These are phyloP conservation scores for Pao palembangensis DNA, from an alignment of 2,113 vertebrate species.

Conservation along the genomic window DNA sequence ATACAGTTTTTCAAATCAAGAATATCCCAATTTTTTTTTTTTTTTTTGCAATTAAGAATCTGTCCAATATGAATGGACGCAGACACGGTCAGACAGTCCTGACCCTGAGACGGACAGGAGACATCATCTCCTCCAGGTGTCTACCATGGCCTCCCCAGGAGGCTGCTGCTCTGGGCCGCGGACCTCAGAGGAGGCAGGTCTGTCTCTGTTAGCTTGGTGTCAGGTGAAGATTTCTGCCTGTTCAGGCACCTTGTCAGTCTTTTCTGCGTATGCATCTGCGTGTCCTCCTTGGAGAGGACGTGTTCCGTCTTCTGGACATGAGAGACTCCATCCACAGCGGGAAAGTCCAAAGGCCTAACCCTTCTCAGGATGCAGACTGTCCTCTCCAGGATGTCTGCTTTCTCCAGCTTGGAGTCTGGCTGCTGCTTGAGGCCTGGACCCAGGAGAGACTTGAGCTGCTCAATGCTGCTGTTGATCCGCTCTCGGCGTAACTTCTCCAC, in stretches of 20 bases:
- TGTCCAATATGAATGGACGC: not conserved
- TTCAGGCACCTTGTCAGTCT: constrained; percentile 46
- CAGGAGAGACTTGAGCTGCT: constrained; percentile 69
- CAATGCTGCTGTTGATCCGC: constrained; percentile 71
- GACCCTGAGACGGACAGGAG: constrained; percentile 14
- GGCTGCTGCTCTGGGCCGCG: constrained; percentile 34
- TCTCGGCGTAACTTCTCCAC: constrained; percentile 67
- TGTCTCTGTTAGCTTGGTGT: constrained; percentile 26
- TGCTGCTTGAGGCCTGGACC: constrained; percentile 65
- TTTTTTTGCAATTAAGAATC: no score
- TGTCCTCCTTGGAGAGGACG: constrained; percentile 44
- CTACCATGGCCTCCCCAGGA: constrained; percentile 70
- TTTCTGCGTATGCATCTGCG: constrained; percentile 19
- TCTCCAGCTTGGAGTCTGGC: constrained; percentile 74
- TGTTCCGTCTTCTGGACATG: constrained; percentile 46
- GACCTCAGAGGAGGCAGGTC: constrained; percentile 36
- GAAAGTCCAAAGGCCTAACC: constrained; percentile 9
- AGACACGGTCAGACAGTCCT: not conserved
- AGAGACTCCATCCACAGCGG: constrained; percentile 40
- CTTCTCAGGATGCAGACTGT: constrained; percentile 43
- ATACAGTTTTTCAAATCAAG: no score
- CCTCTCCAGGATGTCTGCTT: constrained; percentile 67
- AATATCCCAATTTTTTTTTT: no score
- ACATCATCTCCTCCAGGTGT: constrained; percentile 16
- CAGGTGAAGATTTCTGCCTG: constrained; percentile 41